Evolutionary conservation across 1,140 invertebrate genomes (phyloP), one percentile per base, ranked within the genome.

Genomic region (Propsilocerus akamusi): DNA sequence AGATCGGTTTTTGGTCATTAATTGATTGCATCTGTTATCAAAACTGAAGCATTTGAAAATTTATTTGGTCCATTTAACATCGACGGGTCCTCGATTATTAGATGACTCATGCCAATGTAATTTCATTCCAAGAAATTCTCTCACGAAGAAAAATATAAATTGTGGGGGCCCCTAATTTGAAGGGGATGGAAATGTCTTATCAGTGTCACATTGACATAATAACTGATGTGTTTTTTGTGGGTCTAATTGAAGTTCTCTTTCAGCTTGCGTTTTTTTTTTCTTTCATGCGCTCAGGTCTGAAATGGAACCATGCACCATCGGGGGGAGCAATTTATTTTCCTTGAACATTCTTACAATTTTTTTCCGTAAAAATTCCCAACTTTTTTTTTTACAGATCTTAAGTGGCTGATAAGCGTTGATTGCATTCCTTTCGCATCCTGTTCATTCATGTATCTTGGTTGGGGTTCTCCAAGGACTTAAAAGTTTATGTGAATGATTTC

Each of bases 391-490:
- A n/a, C n/a, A n/a, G 34, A 41, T 41, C 17, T 41, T 41, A 20
- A 41, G 4, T n/a, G n/a, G 14, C 34, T 41, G 34, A 41, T 41
- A 41, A 41, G 22, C 5, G 17, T 30, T 41, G 34, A 41, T 41
- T 41, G 34, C 34, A 41, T 41, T 41, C 34, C 22, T 41, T 41
- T 41, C 17, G 22, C 34, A 41, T 41, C 34, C 34, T 41, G 34
- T 41, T 20, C 34, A 41, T 41, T 41, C 34, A 41, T 41, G 34
- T 20, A 14, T 17, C 34, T 20, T 41, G 22, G 34, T 41, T 41
- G 34, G 34, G n/a, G 34, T 17, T n/a, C 14, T 41, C 7, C 14
- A 30, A 30, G 28, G 28, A 30, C n/a, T 41, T 17, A 8, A 20
- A 14, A 41, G 14, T n/a, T 20, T 20, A 41, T 41, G 34, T 41